A percentile compares a stretch with the other conserved stretches of the same genome.
Conservation (phyloP, 2,888 invertebrate species). For the Sphaeridia pumilis region DNA sequence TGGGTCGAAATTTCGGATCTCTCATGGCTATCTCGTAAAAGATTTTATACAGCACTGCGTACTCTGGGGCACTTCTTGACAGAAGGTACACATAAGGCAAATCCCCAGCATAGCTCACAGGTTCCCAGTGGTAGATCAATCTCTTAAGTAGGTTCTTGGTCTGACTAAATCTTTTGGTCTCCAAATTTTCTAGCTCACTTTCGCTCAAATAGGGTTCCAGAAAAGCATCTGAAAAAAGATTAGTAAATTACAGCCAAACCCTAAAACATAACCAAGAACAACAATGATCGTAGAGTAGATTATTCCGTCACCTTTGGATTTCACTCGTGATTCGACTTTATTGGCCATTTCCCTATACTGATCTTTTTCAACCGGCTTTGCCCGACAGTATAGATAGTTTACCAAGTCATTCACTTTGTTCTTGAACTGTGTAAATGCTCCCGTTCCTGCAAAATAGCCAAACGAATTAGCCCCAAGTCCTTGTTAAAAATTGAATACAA, state of each 20-base stretch:
- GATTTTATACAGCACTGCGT: slow-evolving; percentile 56
- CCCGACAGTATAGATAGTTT: slow-evolving; percentile 49
- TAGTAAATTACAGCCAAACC: slow-evolving; percentile 33
- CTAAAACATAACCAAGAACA: neutral
- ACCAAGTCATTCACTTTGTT: neutral
- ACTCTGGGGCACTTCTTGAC: slow-evolving; percentile 60
- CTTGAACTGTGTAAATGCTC: neutral
- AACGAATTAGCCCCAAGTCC: too few species aligned
- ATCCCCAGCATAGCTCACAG: slow-evolving; percentile 55
- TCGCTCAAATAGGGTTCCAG: slow-evolving; percentile 28
- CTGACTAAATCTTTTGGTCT: slow-evolving; percentile 46
- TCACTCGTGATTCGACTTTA: slow-evolving; percentile 39
- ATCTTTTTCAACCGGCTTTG: slow-evolving; percentile 52
- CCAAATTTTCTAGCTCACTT: slow-evolving; percentile 38
- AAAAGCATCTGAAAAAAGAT: slow-evolving; percentile 25
- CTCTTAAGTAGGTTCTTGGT: slow-evolving; percentile 49
- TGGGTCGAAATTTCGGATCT: slow-evolving; percentile 57
- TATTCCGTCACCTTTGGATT: slow-evolving; percentile 38
- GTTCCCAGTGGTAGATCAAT: slow-evolving; percentile 60
- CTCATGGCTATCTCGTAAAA: slow-evolving; percentile 59
- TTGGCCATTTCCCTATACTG: slow-evolving; percentile 44
- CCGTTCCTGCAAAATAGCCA: too few species aligned
- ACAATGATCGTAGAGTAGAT: slow-evolving; percentile 8
- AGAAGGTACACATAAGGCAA: slow-evolving; percentile 59
- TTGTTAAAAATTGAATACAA: too few species aligned